Evolutionary conservation across 2,797 vertebrate genomes (phyloP).

Genomic region (Phataginus tetradactyla): DNA sequence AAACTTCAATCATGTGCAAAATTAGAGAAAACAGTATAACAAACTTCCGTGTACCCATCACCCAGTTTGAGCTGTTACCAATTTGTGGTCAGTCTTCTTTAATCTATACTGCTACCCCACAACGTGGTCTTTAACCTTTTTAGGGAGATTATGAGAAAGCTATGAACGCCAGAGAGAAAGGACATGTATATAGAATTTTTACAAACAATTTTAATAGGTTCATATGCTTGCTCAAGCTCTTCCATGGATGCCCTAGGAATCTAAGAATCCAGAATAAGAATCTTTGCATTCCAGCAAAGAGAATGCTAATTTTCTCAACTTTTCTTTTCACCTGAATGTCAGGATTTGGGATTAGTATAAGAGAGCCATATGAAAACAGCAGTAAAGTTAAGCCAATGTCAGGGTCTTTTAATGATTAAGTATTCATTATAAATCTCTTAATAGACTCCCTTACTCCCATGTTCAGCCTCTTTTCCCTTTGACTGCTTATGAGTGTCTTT

Average conservation of each 20-base stretch:
- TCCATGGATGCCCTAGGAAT: not conserved
- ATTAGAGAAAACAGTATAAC: not conserved
- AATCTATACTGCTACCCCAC: not conserved
- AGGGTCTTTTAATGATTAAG: conserved; percentile 9
- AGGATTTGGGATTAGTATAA: not conserved
- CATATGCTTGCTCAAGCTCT: not conserved
- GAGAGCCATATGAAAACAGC: not conserved
- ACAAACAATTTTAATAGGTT: not conserved
- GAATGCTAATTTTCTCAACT: not conserved
- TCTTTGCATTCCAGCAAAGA: not conserved
- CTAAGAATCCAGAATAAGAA: conserved; percentile 16
- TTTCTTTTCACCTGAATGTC: not conserved
- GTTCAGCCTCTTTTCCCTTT: not conserved
- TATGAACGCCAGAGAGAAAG: not conserved
- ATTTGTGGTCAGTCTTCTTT: not conserved
- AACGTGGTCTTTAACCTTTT: not conserved
- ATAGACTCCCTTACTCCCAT: not conserved
- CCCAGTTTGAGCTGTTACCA: not conserved
- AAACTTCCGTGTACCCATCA: not conserved
- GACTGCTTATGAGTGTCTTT: not conserved
- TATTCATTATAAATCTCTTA: not conserved
- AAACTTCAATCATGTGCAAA: not conserved
- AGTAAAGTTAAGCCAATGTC: not conserved
- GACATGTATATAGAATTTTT: not conserved
- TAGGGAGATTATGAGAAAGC: not conserved